These are phyloP conservation scores for Bruchidius siliquastri DNA, from an alignment of 2,888 invertebrate species.

Conservation along the genomic window DNA sequence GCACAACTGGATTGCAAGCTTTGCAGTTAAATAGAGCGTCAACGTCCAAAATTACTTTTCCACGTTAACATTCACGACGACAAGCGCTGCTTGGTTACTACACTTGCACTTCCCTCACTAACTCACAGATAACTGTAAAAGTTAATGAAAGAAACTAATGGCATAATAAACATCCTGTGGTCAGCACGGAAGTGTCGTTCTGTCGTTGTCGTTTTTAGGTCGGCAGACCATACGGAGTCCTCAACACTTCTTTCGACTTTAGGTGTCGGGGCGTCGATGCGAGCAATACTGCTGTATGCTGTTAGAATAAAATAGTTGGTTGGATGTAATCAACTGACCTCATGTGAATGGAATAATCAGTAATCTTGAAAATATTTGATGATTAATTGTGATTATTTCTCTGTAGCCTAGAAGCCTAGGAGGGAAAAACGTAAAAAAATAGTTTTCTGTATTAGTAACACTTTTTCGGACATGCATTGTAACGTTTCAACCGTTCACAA, in stretches of 20 bases:
- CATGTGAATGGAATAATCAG: background rate
- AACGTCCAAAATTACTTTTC: background rate
- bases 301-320: background rate
- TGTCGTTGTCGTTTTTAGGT: background rate
- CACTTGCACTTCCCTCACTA: background rate
- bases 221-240: background rate
- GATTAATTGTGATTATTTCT: too few relatives aligned
- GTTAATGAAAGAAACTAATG: background rate
- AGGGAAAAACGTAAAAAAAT: too few relatives aligned
- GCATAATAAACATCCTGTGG: background rate
- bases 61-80: background rate
- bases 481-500: too few relatives aligned
- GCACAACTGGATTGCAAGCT: too few relatives aligned
- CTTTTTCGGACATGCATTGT: too few relatives aligned
- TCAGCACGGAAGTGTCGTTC: background rate
- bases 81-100: background rate
- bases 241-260: background rate
- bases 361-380: background rate
- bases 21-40: background rate
- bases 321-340: background rate
- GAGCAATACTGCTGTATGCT: background rate
- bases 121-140: background rate
- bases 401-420: too few relatives aligned
- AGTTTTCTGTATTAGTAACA: too few relatives aligned
- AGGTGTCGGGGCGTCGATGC: background rate